Conservation (phyloP, 2,888 invertebrate genomes). For the Furcula furcula region DNA sequence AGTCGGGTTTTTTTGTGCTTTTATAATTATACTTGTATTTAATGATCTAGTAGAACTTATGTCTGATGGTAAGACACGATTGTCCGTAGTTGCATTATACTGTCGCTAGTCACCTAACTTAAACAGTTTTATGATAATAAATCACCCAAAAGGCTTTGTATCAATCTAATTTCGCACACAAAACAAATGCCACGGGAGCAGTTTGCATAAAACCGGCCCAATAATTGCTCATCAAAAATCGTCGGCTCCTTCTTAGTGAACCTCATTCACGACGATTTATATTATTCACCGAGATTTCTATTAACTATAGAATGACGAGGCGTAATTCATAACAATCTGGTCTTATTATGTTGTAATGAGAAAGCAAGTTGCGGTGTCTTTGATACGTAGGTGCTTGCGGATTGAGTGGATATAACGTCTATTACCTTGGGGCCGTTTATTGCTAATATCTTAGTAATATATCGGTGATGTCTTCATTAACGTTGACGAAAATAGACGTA, state of each 20-base stretch:
- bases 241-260: constrained; percentile 15
- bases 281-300: constrained; percentile 48
- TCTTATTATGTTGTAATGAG: constrained; percentile 37
- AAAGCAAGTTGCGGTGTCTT: constrained; percentile 8
- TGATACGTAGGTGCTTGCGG: constrained; percentile 15
- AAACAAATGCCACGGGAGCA: constrained; percentile 12
- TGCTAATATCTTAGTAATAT: neutral
- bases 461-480: neutral
- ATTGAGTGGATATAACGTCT: constrained; percentile 8
- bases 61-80: too few relatives aligned
- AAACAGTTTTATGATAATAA: too few relatives aligned
- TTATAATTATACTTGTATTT: too few relatives aligned
- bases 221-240: constrained; percentile 22
- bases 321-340: constrained; percentile 51
- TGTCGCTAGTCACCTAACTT: too few relatives aligned
- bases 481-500: too few relatives aligned
- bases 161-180: constrained; percentile 1
- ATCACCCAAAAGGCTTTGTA: neutral
- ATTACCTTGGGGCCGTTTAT: neutral
- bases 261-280: constrained; percentile 10
- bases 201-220: constrained; percentile 13
- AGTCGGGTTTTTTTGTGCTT: too few relatives aligned
- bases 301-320: constrained; percentile 54
- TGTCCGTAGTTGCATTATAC: too few relatives aligned
- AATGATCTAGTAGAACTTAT: too few relatives aligned